Evolutionary conservation across 2,797 vertebrate species (phyloP).

Genomic region (Nyctibius grandis): DNA sequence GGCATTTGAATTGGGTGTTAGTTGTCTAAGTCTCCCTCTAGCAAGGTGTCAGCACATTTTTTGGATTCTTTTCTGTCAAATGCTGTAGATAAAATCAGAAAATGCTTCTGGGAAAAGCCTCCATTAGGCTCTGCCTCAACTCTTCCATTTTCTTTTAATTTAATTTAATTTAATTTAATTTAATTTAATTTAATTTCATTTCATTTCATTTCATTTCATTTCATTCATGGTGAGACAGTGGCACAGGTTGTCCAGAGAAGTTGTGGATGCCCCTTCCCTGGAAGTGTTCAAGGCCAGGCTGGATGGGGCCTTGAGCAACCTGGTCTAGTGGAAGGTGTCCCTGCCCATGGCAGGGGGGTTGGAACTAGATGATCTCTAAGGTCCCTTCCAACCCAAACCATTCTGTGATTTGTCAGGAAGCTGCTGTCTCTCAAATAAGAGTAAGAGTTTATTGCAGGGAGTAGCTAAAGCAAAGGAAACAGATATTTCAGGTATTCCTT

Average conservation of each 20-base stretch:
- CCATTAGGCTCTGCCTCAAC: not conserved
- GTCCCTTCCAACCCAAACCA: no score
- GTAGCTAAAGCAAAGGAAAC: not conserved
- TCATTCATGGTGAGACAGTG: no score
- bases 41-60: not conserved
- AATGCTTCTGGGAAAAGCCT: not conserved
- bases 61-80: not conserved
- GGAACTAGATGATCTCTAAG: no score
- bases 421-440: not conserved
- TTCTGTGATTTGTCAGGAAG: not conserved
- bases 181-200: no score
- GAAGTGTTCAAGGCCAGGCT: no score
- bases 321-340: no score
- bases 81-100: not conserved
- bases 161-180: no score
- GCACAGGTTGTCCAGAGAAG: no score
- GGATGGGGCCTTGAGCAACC: no score
- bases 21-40: not conserved
- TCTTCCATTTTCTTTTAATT: not conserved
- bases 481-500: conserved; percentile 29
- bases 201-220: no score
- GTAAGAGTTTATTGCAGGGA: not conserved
- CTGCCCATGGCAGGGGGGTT: no score
- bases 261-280: no score
- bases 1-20: not conserved